Evolutionary conservation across 2,797 vertebrate species (phyloP).

Genomic region (Cuniculus paca): DNA sequence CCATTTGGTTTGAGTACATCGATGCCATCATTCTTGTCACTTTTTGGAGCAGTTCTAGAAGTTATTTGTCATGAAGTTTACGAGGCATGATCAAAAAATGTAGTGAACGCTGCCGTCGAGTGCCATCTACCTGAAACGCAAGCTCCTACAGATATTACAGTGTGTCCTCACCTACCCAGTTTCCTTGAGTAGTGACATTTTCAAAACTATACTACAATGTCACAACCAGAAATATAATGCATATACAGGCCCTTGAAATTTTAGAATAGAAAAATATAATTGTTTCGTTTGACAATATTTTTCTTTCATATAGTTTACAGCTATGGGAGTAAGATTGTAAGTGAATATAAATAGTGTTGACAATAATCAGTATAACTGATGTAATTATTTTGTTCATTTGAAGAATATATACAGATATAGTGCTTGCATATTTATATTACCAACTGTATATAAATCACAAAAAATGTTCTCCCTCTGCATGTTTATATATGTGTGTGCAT

Average conservation of each 20-base stretch:
- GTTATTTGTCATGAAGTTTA: not conserved
- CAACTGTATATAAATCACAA: not conserved
- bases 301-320: not conserved
- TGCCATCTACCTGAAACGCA: not conserved
- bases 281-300: not conserved
- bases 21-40: not conserved
- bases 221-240: not conserved
- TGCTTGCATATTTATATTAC: not conserved
- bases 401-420: not conserved
- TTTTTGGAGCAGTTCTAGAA: not conserved
- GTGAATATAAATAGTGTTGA: not conserved
- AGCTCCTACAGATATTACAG: not conserved
- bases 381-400: not conserved
- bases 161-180: not conserved
- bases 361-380: not conserved
- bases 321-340: not conserved
- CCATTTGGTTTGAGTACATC: not conserved
- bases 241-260: not conserved
- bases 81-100: not conserved
- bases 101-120: not conserved
- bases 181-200: not conserved
- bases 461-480: not conserved
- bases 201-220: not conserved
- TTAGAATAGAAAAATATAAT: not conserved
- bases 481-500: not conserved